These are phyloP conservation scores for Cyanistes caeruleus DNA, from an alignment of 2,113 vertebrate species.

Conservation along the genomic window DNA sequence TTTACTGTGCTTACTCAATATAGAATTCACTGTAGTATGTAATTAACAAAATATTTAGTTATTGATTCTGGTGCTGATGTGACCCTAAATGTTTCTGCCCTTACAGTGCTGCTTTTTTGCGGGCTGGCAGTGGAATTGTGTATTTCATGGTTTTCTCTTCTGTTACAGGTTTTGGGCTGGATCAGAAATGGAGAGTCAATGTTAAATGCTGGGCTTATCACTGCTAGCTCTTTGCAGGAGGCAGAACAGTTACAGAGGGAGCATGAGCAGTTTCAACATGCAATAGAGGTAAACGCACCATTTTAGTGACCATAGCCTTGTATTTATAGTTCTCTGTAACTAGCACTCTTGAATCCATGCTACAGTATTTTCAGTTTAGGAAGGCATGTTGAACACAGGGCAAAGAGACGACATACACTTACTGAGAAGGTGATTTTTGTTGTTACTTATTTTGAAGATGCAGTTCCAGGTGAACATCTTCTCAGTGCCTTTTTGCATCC, in stretches of 20 bases:
- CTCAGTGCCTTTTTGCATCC: background rate
- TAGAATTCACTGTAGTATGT: background rate
- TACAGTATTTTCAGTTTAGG: background rate
- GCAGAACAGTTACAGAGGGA: conserved; percentile 96
- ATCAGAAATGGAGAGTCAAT: conserved; percentile 98
- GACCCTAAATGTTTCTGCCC: background rate
- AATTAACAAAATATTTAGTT: background rate
- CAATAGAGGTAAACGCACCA: conserved; percentile 87
- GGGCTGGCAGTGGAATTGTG: background rate
- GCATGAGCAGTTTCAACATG: conserved; percentile 98
- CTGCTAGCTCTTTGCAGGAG: conserved; percentile 95
- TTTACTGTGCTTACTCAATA: background rate
- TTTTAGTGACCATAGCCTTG: background rate
- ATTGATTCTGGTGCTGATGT: background rate
- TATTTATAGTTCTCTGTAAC: background rate
- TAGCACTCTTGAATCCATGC: background rate
- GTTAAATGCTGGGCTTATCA: conserved; percentile 96
- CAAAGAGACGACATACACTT: background rate
- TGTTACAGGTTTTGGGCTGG: conserved; percentile 92
- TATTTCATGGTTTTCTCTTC: background rate
- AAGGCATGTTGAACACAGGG: background rate
- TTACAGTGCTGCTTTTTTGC: background rate
- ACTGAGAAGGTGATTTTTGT: background rate
- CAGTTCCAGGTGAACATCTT: background rate
- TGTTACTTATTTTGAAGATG: background rate